phyloP scores from a whole-genome alignment of 2,888 invertebrate genomes.

The Ferrisia virgata region DNA sequence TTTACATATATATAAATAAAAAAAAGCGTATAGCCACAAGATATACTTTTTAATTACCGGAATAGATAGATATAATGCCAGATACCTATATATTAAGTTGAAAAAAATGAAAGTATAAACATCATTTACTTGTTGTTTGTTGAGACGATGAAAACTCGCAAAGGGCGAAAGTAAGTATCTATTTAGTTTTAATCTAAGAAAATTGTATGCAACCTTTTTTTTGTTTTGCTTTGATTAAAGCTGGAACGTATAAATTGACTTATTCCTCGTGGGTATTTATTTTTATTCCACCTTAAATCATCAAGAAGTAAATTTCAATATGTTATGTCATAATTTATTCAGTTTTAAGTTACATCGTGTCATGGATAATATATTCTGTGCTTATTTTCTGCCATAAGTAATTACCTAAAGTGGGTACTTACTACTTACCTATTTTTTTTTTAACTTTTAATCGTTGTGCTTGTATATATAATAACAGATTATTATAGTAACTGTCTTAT shows the following conservation, averaged over 20 bases:
- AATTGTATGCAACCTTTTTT: not conserved
- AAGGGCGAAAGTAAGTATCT: not conserved
- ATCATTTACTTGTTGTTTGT: not conserved
- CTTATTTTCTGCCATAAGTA: too few species aligned
- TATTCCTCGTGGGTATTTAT: not conserved
- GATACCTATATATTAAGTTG: too few species aligned
- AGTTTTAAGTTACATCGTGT: too few species aligned
- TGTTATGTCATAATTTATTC: not conserved
- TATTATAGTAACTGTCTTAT: too few species aligned
- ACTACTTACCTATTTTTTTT: too few species aligned
- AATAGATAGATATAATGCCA: not conserved
- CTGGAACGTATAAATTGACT: not conserved
- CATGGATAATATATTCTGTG: too few species aligned
- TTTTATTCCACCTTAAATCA: not conserved
- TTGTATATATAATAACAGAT: too few species aligned
- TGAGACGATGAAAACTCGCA: not conserved
- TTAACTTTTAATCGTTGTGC: too few species aligned
- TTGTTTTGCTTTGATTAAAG: not conserved
- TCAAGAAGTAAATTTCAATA: not conserved
- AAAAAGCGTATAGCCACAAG: not conserved
- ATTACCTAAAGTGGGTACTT: too few species aligned
- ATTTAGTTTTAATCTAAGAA: not conserved
- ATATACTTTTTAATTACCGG: not conserved
- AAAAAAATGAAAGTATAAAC: not conserved
- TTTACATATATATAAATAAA: not conserved